A percentile compares a stretch with the other conserved stretches of the same genome.
Evolutionary conservation across 2,113 vertebrate genomes (phyloP).

Genomic region (Rhagologus leucostigma): DNA sequence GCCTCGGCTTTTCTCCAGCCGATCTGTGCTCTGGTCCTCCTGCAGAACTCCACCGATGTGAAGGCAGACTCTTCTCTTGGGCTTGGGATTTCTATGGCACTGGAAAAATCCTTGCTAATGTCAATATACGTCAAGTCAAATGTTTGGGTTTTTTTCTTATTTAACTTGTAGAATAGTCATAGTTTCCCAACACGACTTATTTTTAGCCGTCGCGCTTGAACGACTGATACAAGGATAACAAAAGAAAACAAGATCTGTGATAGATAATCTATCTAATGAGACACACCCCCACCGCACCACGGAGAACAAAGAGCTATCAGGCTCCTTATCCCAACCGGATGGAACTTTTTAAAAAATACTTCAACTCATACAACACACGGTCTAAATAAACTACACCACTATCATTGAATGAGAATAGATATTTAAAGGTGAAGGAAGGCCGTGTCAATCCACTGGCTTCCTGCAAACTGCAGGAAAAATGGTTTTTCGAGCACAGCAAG

Average conservation of each 20-base stretch:
- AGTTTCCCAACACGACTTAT: too few species aligned
- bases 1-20: neutral
- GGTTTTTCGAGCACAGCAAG: neutral
- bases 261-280: neutral
- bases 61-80: neutral
- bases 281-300: too few species aligned
- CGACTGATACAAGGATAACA: neutral
- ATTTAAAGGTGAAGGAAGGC: neutral
- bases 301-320: neutral
- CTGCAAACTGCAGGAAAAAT: neutral
- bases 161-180: neutral
- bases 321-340: neutral
- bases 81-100: neutral
- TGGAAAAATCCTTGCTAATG: neutral
- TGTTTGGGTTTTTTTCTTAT: neutral
- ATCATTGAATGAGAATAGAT: neutral
- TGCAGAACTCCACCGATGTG: neutral
- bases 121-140: neutral
- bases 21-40: neutral
- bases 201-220: neutral
- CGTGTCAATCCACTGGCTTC: neutral
- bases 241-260: neutral
- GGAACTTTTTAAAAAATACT: neutral
- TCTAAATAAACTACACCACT: neutral
- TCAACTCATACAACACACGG: neutral